Conservation (phyloP, 2,113 vertebrate genomes). For the Plestiodon gilberti region DNA sequence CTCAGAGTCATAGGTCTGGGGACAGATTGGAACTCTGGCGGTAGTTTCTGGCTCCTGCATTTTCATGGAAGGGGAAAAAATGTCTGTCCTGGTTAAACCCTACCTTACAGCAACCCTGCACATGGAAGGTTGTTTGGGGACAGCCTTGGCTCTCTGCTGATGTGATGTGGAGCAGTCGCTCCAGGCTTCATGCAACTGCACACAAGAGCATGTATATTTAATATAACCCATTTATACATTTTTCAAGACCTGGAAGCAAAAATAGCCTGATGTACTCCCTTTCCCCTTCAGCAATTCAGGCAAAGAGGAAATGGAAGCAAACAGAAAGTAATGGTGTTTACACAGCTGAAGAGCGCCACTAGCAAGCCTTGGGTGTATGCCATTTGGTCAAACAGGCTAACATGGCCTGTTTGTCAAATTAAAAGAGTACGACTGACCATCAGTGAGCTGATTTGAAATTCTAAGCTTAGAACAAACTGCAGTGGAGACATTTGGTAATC, state of each 20-base stretch:
- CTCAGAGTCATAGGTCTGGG: neutral
- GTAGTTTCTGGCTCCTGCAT: neutral
- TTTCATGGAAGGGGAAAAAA: neutral
- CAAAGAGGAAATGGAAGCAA: slow-evolving; percentile 33
- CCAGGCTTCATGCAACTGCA: neutral
- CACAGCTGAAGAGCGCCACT: neutral
- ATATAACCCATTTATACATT: slow-evolving; percentile 8
- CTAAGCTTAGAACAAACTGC: neutral
- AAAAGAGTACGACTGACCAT: neutral
- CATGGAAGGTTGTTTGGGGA: neutral
- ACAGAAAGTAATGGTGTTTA: slow-evolving; percentile 34
- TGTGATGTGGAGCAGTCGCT: neutral
- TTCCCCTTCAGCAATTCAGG: slow-evolving; percentile 16
- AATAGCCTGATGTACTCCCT: slow-evolving; percentile 12
- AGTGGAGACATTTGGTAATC: neutral
- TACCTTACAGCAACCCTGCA: neutral
- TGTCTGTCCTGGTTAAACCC: neutral
- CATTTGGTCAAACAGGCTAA: neutral
- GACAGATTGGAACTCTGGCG: neutral
- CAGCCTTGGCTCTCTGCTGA: neutral
- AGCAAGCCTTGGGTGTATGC: neutral
- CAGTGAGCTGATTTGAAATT: neutral
- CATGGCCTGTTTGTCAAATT: slow-evolving; percentile 9
- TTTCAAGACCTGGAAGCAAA: slow-evolving; percentile 39
- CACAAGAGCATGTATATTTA: neutral